phyloP scores from a whole-genome alignment of 2,888 invertebrate species.

The Drosophila colorata region DNA sequence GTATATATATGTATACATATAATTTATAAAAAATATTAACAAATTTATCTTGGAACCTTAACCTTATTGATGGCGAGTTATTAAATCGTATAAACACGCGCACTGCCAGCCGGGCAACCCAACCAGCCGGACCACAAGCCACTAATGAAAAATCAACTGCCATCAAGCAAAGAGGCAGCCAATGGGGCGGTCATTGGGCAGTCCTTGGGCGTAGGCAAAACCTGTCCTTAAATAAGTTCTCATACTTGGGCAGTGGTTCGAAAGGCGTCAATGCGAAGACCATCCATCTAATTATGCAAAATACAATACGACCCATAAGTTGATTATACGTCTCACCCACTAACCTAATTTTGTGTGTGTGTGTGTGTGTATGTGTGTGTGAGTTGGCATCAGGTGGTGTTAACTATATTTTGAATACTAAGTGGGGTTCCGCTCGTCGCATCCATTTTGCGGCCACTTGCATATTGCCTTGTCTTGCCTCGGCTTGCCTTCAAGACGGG shows the following conservation, averaged over 20 bases:
- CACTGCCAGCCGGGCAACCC: slow-evolving; percentile 10
- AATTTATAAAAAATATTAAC: slow-evolving; percentile 23
- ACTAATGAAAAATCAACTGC: slow-evolving; percentile 73
- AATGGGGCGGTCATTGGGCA: slow-evolving; percentile 13
- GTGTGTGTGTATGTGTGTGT: slow-evolving; percentile 10
- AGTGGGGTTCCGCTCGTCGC: slow-evolving; percentile 32
- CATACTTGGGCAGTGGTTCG: slow-evolving; percentile 42
- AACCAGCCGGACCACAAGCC: slow-evolving; percentile 32
- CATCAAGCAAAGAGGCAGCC: slow-evolving; percentile 32
- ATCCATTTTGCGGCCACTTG: slow-evolving; percentile 43
- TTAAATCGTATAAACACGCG: slow-evolving; percentile 56
- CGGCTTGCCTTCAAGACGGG: slow-evolving; percentile 55
- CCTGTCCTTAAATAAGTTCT: slow-evolving; percentile 48
- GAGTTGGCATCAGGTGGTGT: slow-evolving; percentile 46
- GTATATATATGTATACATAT: slow-evolving; percentile 13
- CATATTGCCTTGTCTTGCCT: slow-evolving; percentile 36
- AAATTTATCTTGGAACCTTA: slow-evolving; percentile 52
- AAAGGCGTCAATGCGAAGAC: slow-evolving; percentile 54
- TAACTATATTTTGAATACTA: slow-evolving; percentile 55
- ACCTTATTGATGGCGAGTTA: slow-evolving; percentile 64
- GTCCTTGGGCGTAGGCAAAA: slow-evolving; percentile 11
- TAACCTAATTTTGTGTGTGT: slow-evolving; percentile 66
- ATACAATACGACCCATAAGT: slow-evolving; percentile 72
- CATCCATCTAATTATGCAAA: slow-evolving; percentile 73
- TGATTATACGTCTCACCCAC: slow-evolving; percentile 80